Evolutionary conservation across 2,888 invertebrate species (phyloP).

Genomic region (Spodoptera exigua): DNA sequence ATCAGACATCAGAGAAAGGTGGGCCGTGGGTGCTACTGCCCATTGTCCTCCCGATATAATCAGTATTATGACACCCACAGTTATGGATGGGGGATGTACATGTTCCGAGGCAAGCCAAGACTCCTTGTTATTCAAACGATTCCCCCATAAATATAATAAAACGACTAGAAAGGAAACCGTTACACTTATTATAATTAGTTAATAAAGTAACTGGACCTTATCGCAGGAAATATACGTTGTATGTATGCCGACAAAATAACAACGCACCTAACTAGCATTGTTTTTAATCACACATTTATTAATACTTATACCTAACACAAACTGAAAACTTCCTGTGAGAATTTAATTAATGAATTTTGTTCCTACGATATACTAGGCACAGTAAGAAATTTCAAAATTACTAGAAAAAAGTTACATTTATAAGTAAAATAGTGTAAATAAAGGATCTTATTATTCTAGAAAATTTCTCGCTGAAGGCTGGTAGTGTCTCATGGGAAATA

Average conservation of each 20-base stretch:
- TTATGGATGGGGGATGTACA: constrained; percentile 36
- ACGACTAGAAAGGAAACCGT: constrained; percentile 50
- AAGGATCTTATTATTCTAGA: constrained; percentile 30
- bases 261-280: constrained; percentile 50
- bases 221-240: constrained; percentile 62
- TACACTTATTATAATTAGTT: constrained; percentile 49
- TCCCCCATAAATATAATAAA: constrained; percentile 25
- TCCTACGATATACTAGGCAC: constrained; percentile 9
- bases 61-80: constrained; percentile 36
- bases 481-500: constrained; percentile 79
- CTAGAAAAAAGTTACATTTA: constrained; percentile 6
- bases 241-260: constrained; percentile 52
- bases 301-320: constrained; percentile 58
- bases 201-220: constrained; percentile 55
- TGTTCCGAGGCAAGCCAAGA: constrained; percentile 8
- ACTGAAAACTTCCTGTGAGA: constrained; percentile 60
- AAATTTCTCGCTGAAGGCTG: constrained; percentile 43
- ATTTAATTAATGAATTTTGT: constrained; percentile 50
- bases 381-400: constrained; percentile 17
- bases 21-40: constrained; percentile 44
- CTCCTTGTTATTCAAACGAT: constrained; percentile 18
- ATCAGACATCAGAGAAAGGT: constrained; percentile 37
- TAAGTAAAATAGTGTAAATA: constrained; percentile 18
- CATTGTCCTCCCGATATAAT: constrained; percentile 45
- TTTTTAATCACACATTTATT: constrained; percentile 58